Evolutionary conservation across 2,797 vertebrate genomes (phyloP).

Genomic region (Sebastes itinus): DNA sequence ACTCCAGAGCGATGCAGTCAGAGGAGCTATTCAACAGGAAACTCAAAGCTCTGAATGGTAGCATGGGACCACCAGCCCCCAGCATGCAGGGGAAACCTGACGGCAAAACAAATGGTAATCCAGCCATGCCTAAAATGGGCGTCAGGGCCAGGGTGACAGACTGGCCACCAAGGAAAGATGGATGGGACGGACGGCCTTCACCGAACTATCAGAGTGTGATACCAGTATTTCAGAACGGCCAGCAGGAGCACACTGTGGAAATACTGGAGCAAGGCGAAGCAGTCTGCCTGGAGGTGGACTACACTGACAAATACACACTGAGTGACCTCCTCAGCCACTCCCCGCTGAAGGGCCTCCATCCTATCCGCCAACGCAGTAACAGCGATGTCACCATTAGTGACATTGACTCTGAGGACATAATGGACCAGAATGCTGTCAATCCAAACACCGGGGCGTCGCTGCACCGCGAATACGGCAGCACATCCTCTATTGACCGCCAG

Average conservation of each 20-base stretch:
- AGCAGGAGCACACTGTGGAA: conserved; percentile 83
- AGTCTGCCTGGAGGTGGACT: conserved; percentile 85
- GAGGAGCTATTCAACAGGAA: conserved; percentile 94
- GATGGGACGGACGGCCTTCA: conserved; percentile 88
- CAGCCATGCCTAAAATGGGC: conserved; percentile 97
- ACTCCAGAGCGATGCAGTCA: conserved; percentile 91
- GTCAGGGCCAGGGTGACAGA: conserved; percentile 94
- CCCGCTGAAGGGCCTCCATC: conserved; percentile 90
- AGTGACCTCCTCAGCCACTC: conserved; percentile 90
- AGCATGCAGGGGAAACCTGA: conserved; percentile 85
- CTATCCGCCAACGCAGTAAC: conserved; percentile 95
- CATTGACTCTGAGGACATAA: conserved; percentile 92
- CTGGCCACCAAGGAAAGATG: conserved; percentile 94
- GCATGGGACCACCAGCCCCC: conserved; percentile 87
- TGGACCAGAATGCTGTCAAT: conserved; percentile 94
- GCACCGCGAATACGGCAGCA: conserved; percentile 96
- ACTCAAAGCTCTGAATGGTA: conserved; percentile 91
- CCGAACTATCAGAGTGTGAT: conserved; percentile 86
- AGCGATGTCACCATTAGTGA: conserved; percentile 98
- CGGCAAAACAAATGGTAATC: conserved; percentile 88
- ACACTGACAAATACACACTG: conserved; percentile 86
- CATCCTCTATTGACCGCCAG: conserved; percentile 96
- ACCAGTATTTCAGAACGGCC: conserved; percentile 87
- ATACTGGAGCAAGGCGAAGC: conserved; percentile 80
- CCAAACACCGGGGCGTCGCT: conserved; percentile 95